Evolutionary conservation across 2,888 invertebrate genomes (phyloP), one percentile per base, ranked within the genome.

Genomic region (Stenodema calcarata): DNA sequence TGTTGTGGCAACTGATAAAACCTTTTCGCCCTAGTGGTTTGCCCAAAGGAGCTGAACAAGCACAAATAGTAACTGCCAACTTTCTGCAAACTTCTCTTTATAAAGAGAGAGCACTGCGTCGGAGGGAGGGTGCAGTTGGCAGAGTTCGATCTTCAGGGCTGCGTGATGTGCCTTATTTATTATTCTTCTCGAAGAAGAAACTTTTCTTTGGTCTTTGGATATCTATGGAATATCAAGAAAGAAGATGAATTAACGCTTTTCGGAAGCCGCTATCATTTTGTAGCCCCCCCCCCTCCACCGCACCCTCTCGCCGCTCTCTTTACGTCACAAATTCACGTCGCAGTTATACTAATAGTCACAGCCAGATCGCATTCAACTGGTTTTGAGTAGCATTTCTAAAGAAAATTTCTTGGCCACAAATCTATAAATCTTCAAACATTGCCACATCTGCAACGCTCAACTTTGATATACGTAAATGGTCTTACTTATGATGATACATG

Each of bases 1-100:
- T 23, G 62, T 62, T 62, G 62, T 23, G 62, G 62, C 23, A 62
- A 35, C 73, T 73, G 73, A 73, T 73, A 73, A 73, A 73, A 35
- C 73, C 73, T 35, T 73, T 73, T 62, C 41, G 35, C 73, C 2
- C 73, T 35, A 73, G 73, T 28, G 18, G 35, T 73, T 73, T 30
- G 35, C 73, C 41, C 73, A 73, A 73, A 73, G 73, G 41, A 73
- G 73, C 73, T 73, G 73, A 73, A 73, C 73, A 73, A 73, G 73
- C 73, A 73, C 73, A 73, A 73, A 73, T 73, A 73, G 35, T 73
- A 35, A 73, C 73, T 73, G 70, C 70, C 70, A 70, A 70, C 70
- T 70, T 70, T 27, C 28, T 16, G 73, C 73, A 73, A 73, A 73
- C 35, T 73, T 73, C 73, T 28, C 73, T 73, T 73, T 41, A 9